Evolutionary conservation across 2,797 vertebrate genomes (phyloP), one percentile per base, ranked within the genome.

Genomic region (Bradypodion ventrale): DNA sequence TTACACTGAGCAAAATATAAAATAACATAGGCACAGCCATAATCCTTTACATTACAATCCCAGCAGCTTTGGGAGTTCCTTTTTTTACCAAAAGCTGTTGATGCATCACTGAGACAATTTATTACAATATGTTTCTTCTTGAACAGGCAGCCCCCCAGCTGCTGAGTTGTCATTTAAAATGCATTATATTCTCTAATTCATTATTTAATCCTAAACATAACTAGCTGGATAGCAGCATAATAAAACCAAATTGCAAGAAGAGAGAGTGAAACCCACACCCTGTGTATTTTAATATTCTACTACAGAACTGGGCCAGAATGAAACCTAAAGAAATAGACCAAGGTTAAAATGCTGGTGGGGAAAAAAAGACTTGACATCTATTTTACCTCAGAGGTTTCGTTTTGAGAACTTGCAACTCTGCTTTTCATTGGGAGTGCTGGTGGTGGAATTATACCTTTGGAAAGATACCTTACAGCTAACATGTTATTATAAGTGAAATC

Each of bases 11-110:
- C 90, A 93, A 86, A 94, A 90, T 0, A 0, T 0, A 94, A 56
- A 95, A 93, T 91, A 89, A 83, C 93, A 91, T 84, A 91, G 92
- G 90, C 85, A 94, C 93, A 89, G 90, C 90, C 86, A 86, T 93
- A 93, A 94, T 90, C 79, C 90, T 92, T 92, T 91, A 86, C 88
- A 87, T 93, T 94, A 91, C 89, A 91, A 87, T 93, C 83, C 89
- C 91, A 90, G 84, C 86, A 87, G 79, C 74, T 94, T 87, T 87
- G 93, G 90, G 89, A 93, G 92, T 94, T 94, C 87, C 88, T 85
- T 90, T 85, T 90, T 92, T 93, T 90, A 92, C 87, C 83, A 91
- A 91, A 92, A 75, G 74, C 88, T 74, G 82, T 85, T 69, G 3
- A 92, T 66, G 4, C 92, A 92, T 80, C n/a, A 49, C 60, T 44